phyloP scores from a whole-genome alignment of 2,113 vertebrate genomes.

The Pelobates fuscus region DNA sequence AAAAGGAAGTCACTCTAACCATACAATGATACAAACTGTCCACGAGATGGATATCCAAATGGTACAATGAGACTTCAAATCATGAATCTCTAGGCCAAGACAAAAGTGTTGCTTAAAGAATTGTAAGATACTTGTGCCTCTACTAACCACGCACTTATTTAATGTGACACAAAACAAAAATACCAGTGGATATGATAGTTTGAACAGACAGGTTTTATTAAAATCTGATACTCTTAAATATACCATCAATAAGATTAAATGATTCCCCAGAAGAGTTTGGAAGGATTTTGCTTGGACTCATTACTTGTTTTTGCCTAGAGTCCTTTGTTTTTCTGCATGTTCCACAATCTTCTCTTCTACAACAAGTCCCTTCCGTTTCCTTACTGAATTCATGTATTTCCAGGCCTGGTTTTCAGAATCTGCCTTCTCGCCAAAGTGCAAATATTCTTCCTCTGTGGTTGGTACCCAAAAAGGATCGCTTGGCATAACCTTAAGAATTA shows the following conservation, averaged over 20 bases:
- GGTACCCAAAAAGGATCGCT: conserved; percentile 96
- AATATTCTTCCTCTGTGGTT: conserved; percentile 94
- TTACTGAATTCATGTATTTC: conserved; percentile 91
- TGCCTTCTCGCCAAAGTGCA: conserved; percentile 96
- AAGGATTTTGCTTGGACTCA: conserved; percentile 8
- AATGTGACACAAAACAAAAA: no score
- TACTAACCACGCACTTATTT: no score
- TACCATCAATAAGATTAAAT: conserved; percentile 11
- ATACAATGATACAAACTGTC: no score
- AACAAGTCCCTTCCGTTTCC: conserved; percentile 89
- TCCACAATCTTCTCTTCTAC: conserved; percentile 96
- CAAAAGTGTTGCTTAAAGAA: no score
- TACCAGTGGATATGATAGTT: no score
- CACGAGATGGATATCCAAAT: no score
- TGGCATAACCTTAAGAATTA: conserved; percentile 75
- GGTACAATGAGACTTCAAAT: no score
- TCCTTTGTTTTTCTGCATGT: conserved; percentile 94
- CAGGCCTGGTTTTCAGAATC: conserved; percentile 90
- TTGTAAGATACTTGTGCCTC: no score
- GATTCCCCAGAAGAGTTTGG: neutral
- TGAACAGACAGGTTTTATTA: conserved; percentile 38
- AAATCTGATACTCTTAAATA: conserved; percentile 16
- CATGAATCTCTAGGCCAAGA: no score
- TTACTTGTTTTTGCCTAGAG: conserved; percentile 92
- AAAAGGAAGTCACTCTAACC: no score